Evolutionary conservation across 2,113 vertebrate genomes (phyloP).

Genomic region (Cynopterus brachyotis): DNA sequence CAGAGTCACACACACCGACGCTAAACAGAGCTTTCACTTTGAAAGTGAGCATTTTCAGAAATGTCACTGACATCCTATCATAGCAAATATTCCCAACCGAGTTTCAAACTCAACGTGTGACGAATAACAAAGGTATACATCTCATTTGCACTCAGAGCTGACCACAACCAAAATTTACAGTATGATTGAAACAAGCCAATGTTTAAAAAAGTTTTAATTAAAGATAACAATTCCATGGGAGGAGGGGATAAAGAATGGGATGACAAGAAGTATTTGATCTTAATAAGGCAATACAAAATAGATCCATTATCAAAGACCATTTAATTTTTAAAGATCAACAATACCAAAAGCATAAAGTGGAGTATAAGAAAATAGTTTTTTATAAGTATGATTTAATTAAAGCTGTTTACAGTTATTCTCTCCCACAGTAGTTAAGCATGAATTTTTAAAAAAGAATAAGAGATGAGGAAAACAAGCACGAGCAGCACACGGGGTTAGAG

Average conservation of each 20-base stretch:
- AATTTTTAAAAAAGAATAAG: constrained; percentile 64
- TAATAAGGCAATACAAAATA: constrained; percentile 85
- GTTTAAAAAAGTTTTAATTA: constrained; percentile 74
- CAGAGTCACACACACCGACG: constrained; percentile 57
- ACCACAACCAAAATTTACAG: constrained; percentile 73
- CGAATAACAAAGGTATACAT: constrained; percentile 60
- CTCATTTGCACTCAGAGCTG: constrained; percentile 65
- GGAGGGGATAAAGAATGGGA: constrained; percentile 67
- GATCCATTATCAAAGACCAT: constrained; percentile 79
- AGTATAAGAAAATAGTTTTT: constrained; percentile 84
- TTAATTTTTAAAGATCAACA: constrained; percentile 79
- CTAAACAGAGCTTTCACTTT: constrained; percentile 66
- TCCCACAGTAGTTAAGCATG: constrained; percentile 80
- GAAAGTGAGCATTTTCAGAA: constrained; percentile 72
- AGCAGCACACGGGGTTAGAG: constrained; percentile 73
- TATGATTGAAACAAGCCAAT: constrained; percentile 77
- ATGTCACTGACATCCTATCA: constrained; percentile 70
- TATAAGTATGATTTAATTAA: constrained; percentile 82
- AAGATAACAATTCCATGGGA: constrained; percentile 72
- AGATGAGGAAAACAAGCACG: constrained; percentile 77
- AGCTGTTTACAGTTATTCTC: constrained; percentile 81
- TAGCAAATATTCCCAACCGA: constrained; percentile 74
- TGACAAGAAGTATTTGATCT: constrained; percentile 83
- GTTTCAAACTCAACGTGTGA: constrained; percentile 70
- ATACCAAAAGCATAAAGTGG: constrained; percentile 80